Conservation (phyloP, 2,797 vertebrate species). For the Morus bassanus region DNA sequence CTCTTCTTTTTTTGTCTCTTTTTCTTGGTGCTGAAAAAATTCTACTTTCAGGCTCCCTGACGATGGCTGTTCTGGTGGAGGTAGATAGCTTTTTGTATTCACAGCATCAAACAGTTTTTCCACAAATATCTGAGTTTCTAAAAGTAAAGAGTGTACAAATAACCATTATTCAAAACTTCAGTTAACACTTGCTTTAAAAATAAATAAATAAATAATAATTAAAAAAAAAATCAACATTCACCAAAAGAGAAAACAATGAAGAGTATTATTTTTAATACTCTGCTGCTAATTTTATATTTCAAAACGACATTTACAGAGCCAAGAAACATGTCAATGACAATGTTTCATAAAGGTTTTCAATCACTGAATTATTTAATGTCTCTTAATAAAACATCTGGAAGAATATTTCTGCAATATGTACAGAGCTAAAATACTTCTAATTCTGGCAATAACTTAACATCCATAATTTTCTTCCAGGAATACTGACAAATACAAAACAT, state of each 20-base stretch:
- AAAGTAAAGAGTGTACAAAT: not conserved
- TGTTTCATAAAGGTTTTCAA: not conserved
- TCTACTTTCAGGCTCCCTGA: slow-evolving; percentile 83
- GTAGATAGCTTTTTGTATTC: slow-evolving; percentile 94
- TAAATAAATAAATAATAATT: not conserved
- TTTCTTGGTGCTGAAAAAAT: slow-evolving; percentile 84
- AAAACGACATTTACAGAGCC: not conserved
- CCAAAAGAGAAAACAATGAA: not conserved
- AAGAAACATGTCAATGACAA: not conserved
- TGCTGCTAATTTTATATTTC: not conserved
- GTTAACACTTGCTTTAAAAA: not conserved
- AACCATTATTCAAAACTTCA: not conserved
- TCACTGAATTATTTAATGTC: not conserved
- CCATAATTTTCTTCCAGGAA: not conserved
- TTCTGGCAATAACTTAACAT: not conserved
- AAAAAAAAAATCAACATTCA: not conserved
- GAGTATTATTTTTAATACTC: not conserved
- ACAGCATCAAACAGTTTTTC: slow-evolving; percentile 98
- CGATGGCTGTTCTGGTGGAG: slow-evolving; percentile 84
- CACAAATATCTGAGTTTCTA: slow-evolving; percentile 97
- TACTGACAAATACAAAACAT: not conserved
- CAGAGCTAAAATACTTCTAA: not conserved
- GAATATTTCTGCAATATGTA: not conserved
- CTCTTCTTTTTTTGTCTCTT: slow-evolving; percentile 93
- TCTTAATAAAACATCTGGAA: not conserved